These are phyloP conservation scores for Axinella damicornis DNA, from an alignment of 37 sponge, comb jelly and placozoan species.

Conservation along the genomic window DNA sequence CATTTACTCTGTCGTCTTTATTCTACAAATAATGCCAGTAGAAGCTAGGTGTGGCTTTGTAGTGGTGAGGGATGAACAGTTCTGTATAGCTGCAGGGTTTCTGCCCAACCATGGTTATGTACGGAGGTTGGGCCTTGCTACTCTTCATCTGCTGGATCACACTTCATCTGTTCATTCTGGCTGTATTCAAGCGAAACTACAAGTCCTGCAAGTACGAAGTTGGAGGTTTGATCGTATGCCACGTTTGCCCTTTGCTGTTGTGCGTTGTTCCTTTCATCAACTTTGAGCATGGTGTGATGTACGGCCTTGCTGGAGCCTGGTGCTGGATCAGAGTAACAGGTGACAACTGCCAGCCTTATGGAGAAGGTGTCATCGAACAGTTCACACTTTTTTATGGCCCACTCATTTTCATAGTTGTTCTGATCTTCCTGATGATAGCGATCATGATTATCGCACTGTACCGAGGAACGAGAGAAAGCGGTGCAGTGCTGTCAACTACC, in stretches of 20 bases:
- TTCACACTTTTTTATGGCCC: constrained; percentile 13
- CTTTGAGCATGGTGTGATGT: constrained; percentile 5
- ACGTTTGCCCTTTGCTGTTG: constrained; percentile 21
- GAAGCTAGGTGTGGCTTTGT: not conserved
- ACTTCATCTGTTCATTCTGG: constrained; percentile 8
- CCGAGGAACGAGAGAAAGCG: not conserved
- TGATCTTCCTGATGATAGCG: constrained; percentile 20
- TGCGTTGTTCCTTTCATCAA: constrained; percentile 46
- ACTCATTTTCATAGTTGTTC: constrained; percentile 8
- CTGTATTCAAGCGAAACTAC: not conserved
- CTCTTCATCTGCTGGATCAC: constrained; percentile 30
- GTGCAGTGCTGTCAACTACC: no score
- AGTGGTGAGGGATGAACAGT: not conserved
- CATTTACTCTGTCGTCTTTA: constrained; percentile 27
- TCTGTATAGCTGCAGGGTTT: constrained; percentile 23
- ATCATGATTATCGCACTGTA: not conserved
- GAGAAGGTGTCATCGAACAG: not conserved
- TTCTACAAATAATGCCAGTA: constrained; percentile 8
- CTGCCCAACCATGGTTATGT: no score
- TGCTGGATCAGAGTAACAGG: constrained; percentile 38
- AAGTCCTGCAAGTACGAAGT: constrained; percentile 18
- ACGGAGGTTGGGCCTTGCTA: constrained; percentile 11
- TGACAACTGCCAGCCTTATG: not conserved
- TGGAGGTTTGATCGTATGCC: not conserved
- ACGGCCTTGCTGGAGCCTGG: constrained; percentile 62